These are phyloP conservation scores for Dendropsophus ebraccatus DNA, from an alignment of 2,113 vertebrate species.

Conservation along the genomic window DNA sequence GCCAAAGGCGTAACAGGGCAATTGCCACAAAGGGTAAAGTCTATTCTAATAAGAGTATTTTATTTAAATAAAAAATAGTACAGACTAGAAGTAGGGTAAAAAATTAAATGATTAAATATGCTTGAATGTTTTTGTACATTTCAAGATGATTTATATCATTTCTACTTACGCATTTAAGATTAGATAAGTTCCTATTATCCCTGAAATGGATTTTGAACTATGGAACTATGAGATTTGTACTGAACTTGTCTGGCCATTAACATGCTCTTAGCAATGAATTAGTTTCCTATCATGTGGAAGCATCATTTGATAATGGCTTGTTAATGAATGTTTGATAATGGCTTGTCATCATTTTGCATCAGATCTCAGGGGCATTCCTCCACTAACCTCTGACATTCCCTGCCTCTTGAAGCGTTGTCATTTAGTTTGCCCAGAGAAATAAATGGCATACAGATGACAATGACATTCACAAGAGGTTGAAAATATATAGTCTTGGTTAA, in stretches of 20 bases:
- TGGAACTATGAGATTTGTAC: conserved; percentile 30
- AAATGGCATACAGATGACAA: conserved; percentile 19
- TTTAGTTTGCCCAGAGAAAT: conserved; percentile 16
- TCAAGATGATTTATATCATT: neutral
- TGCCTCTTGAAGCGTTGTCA: conserved; percentile 34
- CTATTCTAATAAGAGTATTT: no score
- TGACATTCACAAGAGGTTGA: conserved; percentile 16
- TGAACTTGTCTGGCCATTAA: conserved; percentile 47
- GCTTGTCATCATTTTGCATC: conserved; percentile 46
- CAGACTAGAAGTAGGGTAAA: no score
- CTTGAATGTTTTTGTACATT: neutral
- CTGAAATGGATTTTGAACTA: conserved; percentile 42
- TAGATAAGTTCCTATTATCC: neutral
- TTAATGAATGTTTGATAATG: conserved; percentile 58
- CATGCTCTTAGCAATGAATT: conserved; percentile 56
- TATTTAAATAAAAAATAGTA: no score
- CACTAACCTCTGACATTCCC: conserved; percentile 47
- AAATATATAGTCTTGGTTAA: conserved; percentile 5
- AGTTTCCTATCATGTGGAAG: conserved; percentile 42
- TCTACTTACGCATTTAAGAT: neutral
- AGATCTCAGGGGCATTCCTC: conserved; percentile 30
- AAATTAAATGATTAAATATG: neutral
- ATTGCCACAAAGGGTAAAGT: no score
- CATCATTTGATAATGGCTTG: conserved; percentile 51
- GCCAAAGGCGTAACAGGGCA: no score